Evolutionary conservation across 2,113 vertebrate genomes (phyloP).

Genomic region (Alectura lathami): DNA sequence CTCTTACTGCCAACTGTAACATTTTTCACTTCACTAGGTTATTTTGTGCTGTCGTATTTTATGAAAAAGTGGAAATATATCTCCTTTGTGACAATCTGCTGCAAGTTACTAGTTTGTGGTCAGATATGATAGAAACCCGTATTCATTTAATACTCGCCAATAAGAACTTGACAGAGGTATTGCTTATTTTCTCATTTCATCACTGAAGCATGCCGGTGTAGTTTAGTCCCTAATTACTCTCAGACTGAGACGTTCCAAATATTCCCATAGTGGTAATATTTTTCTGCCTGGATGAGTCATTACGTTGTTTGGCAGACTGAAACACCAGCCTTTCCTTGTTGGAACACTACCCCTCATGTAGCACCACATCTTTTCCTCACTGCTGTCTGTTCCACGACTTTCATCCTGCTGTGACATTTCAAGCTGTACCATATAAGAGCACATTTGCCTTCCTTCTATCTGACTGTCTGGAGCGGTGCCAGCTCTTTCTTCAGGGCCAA

Average conservation of each 20-base stretch:
- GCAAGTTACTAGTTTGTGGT: slow-evolving; percentile 75
- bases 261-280: slow-evolving; percentile 95
- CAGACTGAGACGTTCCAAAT: slow-evolving; percentile 85
- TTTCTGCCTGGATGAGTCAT: slow-evolving; percentile 93
- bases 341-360: slow-evolving; percentile 81
- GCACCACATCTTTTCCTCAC: slow-evolving; percentile 72
- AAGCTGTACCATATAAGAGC: slow-evolving; percentile 72
- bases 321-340: slow-evolving; percentile 84
- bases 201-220: slow-evolving; percentile 89
- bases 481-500: slow-evolving; percentile 83
- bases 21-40: slow-evolving; percentile 66
- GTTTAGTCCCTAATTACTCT: slow-evolving; percentile 97
- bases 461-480: slow-evolving; percentile 80
- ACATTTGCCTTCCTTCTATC: slow-evolving; percentile 77
- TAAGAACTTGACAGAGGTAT: slow-evolving; percentile 84
- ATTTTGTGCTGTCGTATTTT: slow-evolving; percentile 62
- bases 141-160: slow-evolving; percentile 80
- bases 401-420: slow-evolving; percentile 79
- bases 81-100: slow-evolving; percentile 65
- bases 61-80: slow-evolving; percentile 64
- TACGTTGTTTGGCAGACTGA: slow-evolving; percentile 91
- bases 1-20: slow-evolving; percentile 71
- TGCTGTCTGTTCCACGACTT: slow-evolving; percentile 76
- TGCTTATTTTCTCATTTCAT: slow-evolving; percentile 86
- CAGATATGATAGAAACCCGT: slow-evolving; percentile 73